Evolutionary conservation across 1,140 invertebrate genomes (phyloP).

Genomic region (Idris sp.): DNA sequence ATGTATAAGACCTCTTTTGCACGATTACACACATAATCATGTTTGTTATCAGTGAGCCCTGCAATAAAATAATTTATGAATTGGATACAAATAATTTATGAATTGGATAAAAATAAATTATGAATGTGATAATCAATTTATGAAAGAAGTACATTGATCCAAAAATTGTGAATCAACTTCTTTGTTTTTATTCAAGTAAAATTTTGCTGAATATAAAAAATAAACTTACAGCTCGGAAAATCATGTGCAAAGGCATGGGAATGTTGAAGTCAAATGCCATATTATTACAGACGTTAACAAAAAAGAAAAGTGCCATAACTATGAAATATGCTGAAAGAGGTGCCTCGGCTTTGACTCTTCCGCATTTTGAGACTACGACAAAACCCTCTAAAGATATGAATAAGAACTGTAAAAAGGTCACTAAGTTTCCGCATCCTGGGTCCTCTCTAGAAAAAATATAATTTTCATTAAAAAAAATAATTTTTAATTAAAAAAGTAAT

Average conservation of each 20-base stretch:
- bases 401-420: slow-evolving; percentile 95
- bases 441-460: slow-evolving; percentile 82
- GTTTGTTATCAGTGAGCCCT: slow-evolving; percentile 97
- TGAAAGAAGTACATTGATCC: too few relatives aligned
- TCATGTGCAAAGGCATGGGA: slow-evolving; percentile 98
- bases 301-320: slow-evolving; percentile 94
- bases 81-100: too few relatives aligned
- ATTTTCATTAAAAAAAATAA: slow-evolving; percentile 3
- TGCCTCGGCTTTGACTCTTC: slow-evolving; percentile 85
- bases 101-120: too few relatives aligned
- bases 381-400: slow-evolving; percentile 96
- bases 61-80: slow-evolving; percentile 58
- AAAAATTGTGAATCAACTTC: too few relatives aligned
- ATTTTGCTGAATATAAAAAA: not conserved
- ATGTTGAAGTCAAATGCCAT: slow-evolving; percentile 98
- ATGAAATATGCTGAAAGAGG: slow-evolving; percentile 89
- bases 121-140: too few relatives aligned
- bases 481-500: not conserved
- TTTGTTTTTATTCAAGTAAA: too few relatives aligned
- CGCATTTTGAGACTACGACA: slow-evolving; percentile 91
- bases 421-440: slow-evolving; percentile 93
- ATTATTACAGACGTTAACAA: slow-evolving; percentile 96
- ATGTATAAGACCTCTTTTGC: slow-evolving; percentile 89
- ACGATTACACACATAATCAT: slow-evolving; percentile 97
- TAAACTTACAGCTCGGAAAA: slow-evolving; percentile 94